Evolutionary conservation across 2,113 vertebrate genomes (phyloP), one percentile per base, ranked within the genome.

Genomic region (Machaerirhynchus nigripectus): DNA sequence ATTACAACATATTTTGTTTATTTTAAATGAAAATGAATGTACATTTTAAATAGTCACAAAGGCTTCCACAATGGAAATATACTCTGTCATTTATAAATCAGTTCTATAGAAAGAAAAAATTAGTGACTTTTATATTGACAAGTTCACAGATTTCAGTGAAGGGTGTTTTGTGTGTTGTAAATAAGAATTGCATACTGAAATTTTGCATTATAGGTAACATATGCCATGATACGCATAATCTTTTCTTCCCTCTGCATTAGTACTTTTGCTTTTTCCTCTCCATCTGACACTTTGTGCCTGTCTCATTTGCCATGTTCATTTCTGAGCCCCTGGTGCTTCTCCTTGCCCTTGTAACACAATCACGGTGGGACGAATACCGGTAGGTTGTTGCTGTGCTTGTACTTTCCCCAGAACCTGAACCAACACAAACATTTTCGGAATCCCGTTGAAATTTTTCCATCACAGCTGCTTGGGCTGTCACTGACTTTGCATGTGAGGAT

Each of bases 1-100:
- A 37, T 89, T 86, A 37, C 37, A 69, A 23, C 67, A 49, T 77
- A 67, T 88, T 94, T 93, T 95, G 49, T 96, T 91, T 90, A 81
- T 90, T 94, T 90, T 88, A 63, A 90, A 84, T 13, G 24, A 81
- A 93, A 90, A 85, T 59, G 13, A 70, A 67, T 65, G 56, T 74
- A 55, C 50, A 67, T 95, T 90, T 87, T 46, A 89, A 92, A 52
- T 40, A 64, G 23, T 64, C 26, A 67, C 33, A 70, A 88, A 56
- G n/a, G 28, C 42, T 68, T 91, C 46, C 77, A 37, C 60, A 80
- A 26, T 47, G 23, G 55, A 85, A 91, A 67, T 80, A 70, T 4
- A 67, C 21, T 88, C 79, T 24, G 47, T 49, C 15, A 57, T 82
- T 78, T 92, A 68, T 35, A 50, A 68, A 81, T 67, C 24, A 52